Evolutionary conservation across 1,140 invertebrate species (phyloP), one percentile per base, ranked within the genome.

Genomic region (Stegodyphus mimosarum): DNA sequence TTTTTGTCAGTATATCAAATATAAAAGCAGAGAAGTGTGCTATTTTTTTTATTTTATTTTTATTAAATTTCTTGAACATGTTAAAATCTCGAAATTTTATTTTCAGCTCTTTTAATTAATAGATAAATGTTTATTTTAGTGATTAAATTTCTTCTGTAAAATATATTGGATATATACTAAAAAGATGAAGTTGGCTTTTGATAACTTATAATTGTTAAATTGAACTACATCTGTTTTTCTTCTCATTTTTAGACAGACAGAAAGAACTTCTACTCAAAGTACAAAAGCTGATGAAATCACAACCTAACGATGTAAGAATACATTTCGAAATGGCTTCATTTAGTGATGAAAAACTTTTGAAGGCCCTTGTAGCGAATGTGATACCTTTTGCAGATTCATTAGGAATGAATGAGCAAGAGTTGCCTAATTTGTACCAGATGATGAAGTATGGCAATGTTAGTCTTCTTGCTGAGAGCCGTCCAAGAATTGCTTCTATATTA

Each of bases 291-390:
- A 93, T 97, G 89, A 90, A 91, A 71, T 90, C 90, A 67, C 93
- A 94, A 80, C 91, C 93, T 5, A 18, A 87, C 13, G 67, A 64
- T 11, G 95, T 95, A 7, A 91, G 93, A 81, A 93, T 95, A 69
- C 96, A 97, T 89, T 97, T 97, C 90, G 96, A 97, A 90, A 95
- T 97, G 94, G 96, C 95, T 13, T 96, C 95, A 63, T 96, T 95
- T 88, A 93, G 94, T 0, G 95, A 97, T 88, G 90, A 93, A 53
- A 90, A 92, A 71, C 90, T 96, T 7, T 89, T 97, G 1, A 90
- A 92, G 64, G 93, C 95, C 55, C 90, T 97, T 0, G 92, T 93
- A 1, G 91, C 94, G 17, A 91, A 92, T 85, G 92, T 97, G 0
- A 91, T 96, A 74, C 94, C 95, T 2, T 94, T 93, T 90, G 92